These are phyloP conservation scores for Laterallus jamaicensis DNA, from an alignment of 2,113 vertebrate genomes.

Conservation along the genomic window DNA sequence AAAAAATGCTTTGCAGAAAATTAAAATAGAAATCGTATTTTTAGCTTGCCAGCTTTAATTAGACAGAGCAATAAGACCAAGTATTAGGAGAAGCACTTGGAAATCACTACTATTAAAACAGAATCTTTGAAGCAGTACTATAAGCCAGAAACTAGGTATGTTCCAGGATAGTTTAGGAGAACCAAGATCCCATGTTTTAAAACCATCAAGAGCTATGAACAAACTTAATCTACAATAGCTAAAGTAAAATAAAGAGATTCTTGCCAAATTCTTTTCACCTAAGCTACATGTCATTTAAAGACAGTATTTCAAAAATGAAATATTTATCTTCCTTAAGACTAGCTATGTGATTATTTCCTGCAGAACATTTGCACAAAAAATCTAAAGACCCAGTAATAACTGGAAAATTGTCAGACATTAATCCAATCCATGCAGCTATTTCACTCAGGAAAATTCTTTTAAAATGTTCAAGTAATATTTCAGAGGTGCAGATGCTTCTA, in stretches of 20 bases:
- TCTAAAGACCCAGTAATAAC: slow-evolving; percentile 13
- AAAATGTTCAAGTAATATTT: slow-evolving; percentile 18
- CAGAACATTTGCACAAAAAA: slow-evolving; percentile 18
- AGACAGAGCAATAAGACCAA: background rate
- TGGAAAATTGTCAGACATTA: background rate
- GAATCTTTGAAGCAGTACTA: background rate
- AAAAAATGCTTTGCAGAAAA: background rate
- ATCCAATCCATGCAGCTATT: background rate
- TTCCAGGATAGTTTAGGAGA: background rate
- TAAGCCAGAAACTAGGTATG: background rate
- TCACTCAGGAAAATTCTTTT: background rate
- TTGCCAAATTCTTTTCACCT: background rate
- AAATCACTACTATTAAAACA: background rate
- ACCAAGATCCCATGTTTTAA: background rate
- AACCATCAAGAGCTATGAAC: background rate
- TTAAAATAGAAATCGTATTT: background rate
- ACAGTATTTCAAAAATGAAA: slow-evolving; percentile 49
- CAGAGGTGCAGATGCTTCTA: background rate
- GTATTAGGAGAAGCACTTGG: background rate
- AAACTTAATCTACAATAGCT: background rate
- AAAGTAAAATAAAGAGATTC: background rate
- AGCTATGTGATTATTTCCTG: slow-evolving; percentile 45
- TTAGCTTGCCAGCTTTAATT: background rate
- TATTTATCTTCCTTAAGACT: slow-evolving; percentile 55
- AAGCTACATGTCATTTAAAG: slow-evolving; percentile 35